A percentile compares a stretch with the other conserved stretches of the same genome.
Conservation (phyloP, 2,888 invertebrate species). For the Pseudoips prasinana region DNA sequence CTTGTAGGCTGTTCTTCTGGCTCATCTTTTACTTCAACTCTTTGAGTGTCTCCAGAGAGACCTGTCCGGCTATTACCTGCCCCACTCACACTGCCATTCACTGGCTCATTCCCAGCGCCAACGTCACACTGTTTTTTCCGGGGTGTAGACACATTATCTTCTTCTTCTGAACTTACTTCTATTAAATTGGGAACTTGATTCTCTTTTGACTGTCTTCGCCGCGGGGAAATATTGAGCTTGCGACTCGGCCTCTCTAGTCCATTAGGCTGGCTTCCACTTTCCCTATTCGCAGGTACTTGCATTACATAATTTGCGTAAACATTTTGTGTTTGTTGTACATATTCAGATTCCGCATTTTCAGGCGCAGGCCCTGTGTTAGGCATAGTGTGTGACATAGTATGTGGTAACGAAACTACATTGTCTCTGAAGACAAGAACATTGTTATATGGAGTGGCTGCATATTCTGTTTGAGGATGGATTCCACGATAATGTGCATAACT, state of each 20-base stretch:
- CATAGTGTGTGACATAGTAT: constrained; percentile 50
- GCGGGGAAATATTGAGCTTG: constrained; percentile 69
- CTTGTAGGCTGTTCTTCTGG: constrained; percentile 41
- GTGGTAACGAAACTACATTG: constrained; percentile 48
- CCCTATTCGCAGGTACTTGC: constrained; percentile 16
- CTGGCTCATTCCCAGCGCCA: constrained; percentile 24
- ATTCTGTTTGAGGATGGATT: constrained; percentile 45
- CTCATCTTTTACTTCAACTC: constrained; percentile 57
- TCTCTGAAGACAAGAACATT: constrained; percentile 57
- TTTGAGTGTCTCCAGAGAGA: constrained; percentile 24
- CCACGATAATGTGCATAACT: constrained; percentile 49
- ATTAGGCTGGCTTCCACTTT: constrained; percentile 27
- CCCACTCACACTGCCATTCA: constrained; percentile 21
- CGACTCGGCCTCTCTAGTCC: constrained; percentile 69
- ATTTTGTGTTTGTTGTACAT: constrained; percentile 23
- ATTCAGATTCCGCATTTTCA: constrained; percentile 44
- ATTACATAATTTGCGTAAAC: constrained; percentile 11
- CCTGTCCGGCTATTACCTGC: constrained; percentile 12
- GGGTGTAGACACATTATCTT: constrained; percentile 57
- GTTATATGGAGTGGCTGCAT: constrained; percentile 50
- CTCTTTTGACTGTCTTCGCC: constrained; percentile 66
- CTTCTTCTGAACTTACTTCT: constrained; percentile 77
- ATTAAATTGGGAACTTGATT: constrained; percentile 60
- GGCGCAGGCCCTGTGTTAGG: constrained; percentile 38
- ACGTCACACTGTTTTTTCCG: constrained; percentile 55